Evolutionary conservation across 2,888 invertebrate genomes (phyloP).

Genomic region (Pedicia rivosa): DNA sequence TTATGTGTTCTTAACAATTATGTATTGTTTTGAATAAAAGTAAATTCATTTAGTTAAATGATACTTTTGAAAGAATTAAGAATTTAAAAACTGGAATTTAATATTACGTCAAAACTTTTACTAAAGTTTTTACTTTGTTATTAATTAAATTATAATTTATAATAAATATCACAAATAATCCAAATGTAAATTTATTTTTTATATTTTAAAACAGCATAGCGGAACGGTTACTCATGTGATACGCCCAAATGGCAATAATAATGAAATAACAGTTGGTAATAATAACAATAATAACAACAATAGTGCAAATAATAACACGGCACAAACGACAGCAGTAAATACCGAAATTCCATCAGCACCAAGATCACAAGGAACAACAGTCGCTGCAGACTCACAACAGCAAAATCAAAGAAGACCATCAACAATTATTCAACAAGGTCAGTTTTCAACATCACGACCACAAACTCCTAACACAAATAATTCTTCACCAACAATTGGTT

Average conservation of each 20-base stretch:
- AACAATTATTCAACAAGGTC: constrained; percentile 9
- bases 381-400: constrained; percentile 11
- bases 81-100: no score
- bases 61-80: no score
- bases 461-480: constrained; percentile 2
- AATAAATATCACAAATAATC: no score
- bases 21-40: no score
- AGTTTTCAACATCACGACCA: constrained; percentile 7
- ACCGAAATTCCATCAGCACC: neutral
- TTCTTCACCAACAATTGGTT: constrained; percentile 1
- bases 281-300: constrained; percentile 6
- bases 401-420: neutral
- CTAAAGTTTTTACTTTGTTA: no score
- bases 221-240: neutral
- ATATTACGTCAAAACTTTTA: no score
- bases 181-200: no score
- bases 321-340: neutral
- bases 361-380: constrained; percentile 10
- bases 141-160: no score
- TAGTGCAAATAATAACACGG: neutral
- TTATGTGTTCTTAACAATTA: no score
- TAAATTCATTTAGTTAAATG: no score
- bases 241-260: constrained; percentile 12
- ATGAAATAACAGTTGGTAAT: constrained; percentile 11
- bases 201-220: no score